These are phyloP conservation scores for Amblyteles armatorius DNA, from an alignment of 2,888 invertebrate species.

Conservation along the genomic window DNA sequence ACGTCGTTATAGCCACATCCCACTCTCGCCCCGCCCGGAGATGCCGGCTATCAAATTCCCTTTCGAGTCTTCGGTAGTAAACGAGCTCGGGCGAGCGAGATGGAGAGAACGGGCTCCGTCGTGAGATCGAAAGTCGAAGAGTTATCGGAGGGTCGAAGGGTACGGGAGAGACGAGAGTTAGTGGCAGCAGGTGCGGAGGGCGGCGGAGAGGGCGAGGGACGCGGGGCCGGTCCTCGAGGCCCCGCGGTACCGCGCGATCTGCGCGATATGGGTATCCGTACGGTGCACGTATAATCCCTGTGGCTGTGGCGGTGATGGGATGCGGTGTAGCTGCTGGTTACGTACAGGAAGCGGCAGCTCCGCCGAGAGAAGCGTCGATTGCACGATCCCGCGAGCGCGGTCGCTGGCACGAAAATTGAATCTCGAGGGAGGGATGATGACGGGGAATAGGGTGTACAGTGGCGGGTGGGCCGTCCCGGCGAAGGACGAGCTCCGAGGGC, in stretches of 20 bases:
- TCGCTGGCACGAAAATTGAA: conserved; percentile 70
- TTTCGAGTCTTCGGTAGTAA: conserved; percentile 54
- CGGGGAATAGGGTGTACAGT: conserved; percentile 31
- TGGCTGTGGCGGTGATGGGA: conserved; percentile 63
- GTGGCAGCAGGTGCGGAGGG: conserved; percentile 41
- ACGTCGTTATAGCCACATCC: conserved; percentile 47
- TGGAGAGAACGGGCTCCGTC: conserved; percentile 15
- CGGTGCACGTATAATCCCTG: conserved; percentile 65
- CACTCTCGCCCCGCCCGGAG: conserved; percentile 24
- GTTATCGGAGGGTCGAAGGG: conserved; percentile 58
- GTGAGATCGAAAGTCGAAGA: conserved; percentile 57
- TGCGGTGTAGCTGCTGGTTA: conserved; percentile 52
- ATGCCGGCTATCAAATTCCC: conserved; percentile 65
- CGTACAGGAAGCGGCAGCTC: conserved; percentile 57
- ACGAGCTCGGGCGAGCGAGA: conserved; percentile 11
- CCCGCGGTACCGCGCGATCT: conserved; percentile 15
- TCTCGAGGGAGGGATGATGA: conserved; percentile 62
- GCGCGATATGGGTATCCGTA: conserved; percentile 28
- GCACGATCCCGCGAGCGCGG: conserved; percentile 47
- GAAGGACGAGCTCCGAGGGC: conserved; percentile 46
- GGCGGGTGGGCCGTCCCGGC: not conserved
- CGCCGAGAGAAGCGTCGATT: conserved; percentile 64
- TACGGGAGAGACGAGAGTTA: conserved; percentile 8
- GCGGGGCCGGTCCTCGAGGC: not conserved
- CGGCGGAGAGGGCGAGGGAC: not conserved